Percentiles rank a stretch among this genome's conserved stretches.
Evolutionary conservation across 2,888 invertebrate species (phyloP).

Genomic region (Hydroisotoma schaefferi): DNA sequence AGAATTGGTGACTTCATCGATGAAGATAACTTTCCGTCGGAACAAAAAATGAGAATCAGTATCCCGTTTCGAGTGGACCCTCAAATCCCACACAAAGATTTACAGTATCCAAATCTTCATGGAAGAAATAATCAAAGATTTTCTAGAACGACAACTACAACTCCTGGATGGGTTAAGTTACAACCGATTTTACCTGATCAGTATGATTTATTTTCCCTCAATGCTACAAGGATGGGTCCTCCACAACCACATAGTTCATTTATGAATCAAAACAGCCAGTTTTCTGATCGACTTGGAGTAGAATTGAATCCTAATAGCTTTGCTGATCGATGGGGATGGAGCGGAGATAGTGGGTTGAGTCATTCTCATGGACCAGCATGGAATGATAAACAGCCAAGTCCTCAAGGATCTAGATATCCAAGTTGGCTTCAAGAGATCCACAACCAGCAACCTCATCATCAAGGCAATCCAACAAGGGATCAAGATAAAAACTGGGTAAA

Average conservation of each 20-base stretch:
- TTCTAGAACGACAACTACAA: slow-evolving; percentile 12
- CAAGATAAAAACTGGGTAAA: slow-evolving; percentile 46
- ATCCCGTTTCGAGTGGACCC: slow-evolving; percentile 18
- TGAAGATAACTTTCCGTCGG: slow-evolving; percentile 5
- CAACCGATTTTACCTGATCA: slow-evolving; percentile 35
- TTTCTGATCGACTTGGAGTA: slow-evolving; percentile 40
- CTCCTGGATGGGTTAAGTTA: slow-evolving; percentile 44
- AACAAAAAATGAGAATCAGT: slow-evolving; percentile 5
- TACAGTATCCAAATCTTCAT: slow-evolving; percentile 9
- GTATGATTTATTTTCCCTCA: slow-evolving; percentile 41
- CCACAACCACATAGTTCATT: not conserved
- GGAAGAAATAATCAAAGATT: slow-evolving; percentile 15
- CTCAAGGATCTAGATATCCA: slow-evolving; percentile 38
- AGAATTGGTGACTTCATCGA: slow-evolving; percentile 2
- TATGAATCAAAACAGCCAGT: slow-evolving; percentile 4
- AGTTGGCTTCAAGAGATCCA: slow-evolving; percentile 42
- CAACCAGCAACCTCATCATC: not conserved
- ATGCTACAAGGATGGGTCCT: slow-evolving; percentile 1
- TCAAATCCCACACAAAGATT: slow-evolving; percentile 11
- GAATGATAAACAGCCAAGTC: not conserved
- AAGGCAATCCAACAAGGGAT: slow-evolving; percentile 11
- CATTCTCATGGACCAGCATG: too few species aligned
- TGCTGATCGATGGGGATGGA: slow-evolving; percentile 46
- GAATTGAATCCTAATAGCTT: slow-evolving; percentile 46
- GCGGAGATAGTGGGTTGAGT: too few species aligned